Conservation (phyloP, 2,113 vertebrate genomes). For the Dasyornis broadbenti region DNA sequence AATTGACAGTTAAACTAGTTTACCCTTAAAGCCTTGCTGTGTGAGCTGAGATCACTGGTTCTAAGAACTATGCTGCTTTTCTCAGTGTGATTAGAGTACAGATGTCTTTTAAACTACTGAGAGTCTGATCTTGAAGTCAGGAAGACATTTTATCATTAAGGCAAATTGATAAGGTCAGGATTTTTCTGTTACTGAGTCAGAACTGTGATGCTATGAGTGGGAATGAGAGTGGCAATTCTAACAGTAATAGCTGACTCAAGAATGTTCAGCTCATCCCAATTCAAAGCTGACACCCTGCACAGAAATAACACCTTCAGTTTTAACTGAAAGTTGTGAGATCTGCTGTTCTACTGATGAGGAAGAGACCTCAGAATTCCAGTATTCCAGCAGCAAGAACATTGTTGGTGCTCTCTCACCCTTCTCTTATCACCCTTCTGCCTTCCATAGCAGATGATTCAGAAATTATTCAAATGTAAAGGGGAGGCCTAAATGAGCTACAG, state of each 20-base stretch:
- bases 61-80: background rate
- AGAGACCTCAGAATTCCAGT: background rate
- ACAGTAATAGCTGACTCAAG: background rate
- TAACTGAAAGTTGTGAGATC: background rate
- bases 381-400: background rate
- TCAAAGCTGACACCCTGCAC: background rate
- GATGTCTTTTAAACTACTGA: background rate
- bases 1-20: background rate
- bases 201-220: background rate
- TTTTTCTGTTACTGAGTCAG: background rate
- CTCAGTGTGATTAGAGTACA: background rate
- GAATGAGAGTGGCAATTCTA: background rate
- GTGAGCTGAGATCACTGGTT: background rate
- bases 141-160: background rate
- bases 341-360: background rate
- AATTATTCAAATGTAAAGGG: background rate
- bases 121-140: background rate
- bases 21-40: background rate
- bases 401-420: background rate
- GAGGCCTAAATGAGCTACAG: background rate
- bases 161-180: background rate
- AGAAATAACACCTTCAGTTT: background rate
- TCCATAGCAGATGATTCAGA: background rate
- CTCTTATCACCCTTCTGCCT: background rate
- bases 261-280: background rate